Percentiles rank a stretch among this genome's conserved stretches.
These are phyloP conservation scores for Sturnira hondurensis DNA, from an alignment of 2,113 vertebrate species.

Conservation along the genomic window DNA sequence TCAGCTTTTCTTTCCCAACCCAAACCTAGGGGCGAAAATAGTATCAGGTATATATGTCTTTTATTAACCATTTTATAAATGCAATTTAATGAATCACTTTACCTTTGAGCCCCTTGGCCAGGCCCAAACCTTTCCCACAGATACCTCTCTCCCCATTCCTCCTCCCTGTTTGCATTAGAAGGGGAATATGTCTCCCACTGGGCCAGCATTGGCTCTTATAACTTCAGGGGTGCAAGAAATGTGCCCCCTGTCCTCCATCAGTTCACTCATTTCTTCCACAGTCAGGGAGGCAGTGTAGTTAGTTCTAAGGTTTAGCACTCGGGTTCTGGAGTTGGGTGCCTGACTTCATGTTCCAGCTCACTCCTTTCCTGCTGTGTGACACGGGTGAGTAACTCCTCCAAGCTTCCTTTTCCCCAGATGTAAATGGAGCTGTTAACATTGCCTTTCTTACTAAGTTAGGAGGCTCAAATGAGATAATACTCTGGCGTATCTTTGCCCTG, in stretches of 20 bases:
- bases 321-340: background rate
- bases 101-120: background rate
- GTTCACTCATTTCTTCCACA: background rate
- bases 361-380: background rate
- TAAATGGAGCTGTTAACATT: background rate
- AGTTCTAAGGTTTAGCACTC: fast-evolving
- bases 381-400: background rate
- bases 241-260: background rate
- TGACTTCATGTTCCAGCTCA: background rate
- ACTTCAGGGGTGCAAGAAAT: background rate
- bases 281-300: background rate
- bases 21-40: background rate
- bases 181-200: no score
- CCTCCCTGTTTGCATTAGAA: background rate
- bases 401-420: background rate
- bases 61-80: background rate
- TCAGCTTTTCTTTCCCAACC: background rate
- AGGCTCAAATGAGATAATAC: background rate
- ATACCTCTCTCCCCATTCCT: background rate
- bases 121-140: background rate
- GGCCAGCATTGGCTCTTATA: background rate
- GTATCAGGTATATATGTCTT: background rate
- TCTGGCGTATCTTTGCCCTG: background rate
- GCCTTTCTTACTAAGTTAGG: background rate
- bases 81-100: background rate